Evolutionary conservation across 2,797 vertebrate genomes (phyloP).

Genomic region (Momotus momota): DNA sequence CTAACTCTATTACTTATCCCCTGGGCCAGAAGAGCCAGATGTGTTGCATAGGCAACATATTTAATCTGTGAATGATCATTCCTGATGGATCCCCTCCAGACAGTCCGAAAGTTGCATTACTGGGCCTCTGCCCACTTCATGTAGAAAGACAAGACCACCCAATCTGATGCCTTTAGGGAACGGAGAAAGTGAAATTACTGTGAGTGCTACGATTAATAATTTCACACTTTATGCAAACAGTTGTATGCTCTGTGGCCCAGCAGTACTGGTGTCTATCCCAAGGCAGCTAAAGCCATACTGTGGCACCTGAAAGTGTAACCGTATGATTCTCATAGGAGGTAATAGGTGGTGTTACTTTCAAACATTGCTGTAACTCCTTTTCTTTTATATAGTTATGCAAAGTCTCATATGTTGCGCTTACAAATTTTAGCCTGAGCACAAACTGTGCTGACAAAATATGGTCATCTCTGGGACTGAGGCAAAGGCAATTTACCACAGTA

Average conservation of each 20-base stretch:
- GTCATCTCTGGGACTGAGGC: neutral
- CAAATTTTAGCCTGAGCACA: neutral
- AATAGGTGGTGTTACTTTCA: neutral
- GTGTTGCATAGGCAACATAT: slow-evolving; percentile 8
- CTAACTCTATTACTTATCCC: neutral
- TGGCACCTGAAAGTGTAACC: neutral
- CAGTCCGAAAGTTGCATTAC: neutral
- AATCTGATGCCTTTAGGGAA: neutral
- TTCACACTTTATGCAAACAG: neutral
- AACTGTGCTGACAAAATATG: neutral
- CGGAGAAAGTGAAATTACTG: neutral
- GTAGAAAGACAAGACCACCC: slow-evolving; percentile 10
- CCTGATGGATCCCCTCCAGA: slow-evolving; percentile 5
- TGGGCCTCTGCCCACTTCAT: neutral
- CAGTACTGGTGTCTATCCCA: neutral
- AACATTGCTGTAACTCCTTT: neutral
- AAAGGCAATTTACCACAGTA: neutral
- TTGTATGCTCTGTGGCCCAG: neutral
- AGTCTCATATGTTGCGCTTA: neutral
- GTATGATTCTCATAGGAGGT: neutral
- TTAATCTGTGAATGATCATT: slow-evolving; percentile 39
- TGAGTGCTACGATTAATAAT: neutral
- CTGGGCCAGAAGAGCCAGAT: slow-evolving; percentile 24
- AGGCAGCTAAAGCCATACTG: neutral
- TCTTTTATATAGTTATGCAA: neutral